phyloP scores from a whole-genome alignment of 2,113 vertebrate species.

The Megatriorchis doriae region DNA sequence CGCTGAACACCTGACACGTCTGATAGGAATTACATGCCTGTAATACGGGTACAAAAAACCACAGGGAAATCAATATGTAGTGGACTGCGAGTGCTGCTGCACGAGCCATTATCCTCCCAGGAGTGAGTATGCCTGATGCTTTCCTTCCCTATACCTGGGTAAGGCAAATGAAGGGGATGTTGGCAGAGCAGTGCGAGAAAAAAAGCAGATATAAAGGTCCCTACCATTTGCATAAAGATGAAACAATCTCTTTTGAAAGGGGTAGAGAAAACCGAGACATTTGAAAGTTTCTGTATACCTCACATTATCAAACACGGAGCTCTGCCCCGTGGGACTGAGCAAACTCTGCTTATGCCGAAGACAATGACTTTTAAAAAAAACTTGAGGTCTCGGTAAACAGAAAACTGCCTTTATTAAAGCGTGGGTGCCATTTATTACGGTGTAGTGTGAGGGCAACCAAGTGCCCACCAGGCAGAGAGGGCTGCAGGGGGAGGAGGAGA shows the following conservation, averaged over 20 bases:
- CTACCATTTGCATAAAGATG: neutral
- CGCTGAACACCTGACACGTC: neutral
- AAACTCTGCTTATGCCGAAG: neutral
- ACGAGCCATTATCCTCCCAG: neutral
- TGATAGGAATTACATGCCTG: neutral
- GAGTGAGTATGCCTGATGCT: neutral
- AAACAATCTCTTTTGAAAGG: neutral
- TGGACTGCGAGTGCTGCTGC: neutral
- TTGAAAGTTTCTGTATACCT: neutral
- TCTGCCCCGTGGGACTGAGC: neutral
- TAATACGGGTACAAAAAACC: neutral
- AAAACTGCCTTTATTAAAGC: neutral
- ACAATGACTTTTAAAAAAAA: neutral
- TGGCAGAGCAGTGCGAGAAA: neutral
- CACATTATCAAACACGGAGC: neutral
- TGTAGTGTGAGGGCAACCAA: neutral
- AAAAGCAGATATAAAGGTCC: neutral
- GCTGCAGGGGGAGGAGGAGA: neutral
- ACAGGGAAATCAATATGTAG: neutral
- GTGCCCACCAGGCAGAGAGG: fast-evolving
- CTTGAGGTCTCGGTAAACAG: neutral
- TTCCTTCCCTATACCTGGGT: neutral
- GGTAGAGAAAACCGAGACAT: neutral
- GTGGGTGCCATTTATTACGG: neutral
- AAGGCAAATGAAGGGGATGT: neutral